Evolutionary conservation across 2,797 vertebrate species (phyloP).

Genomic region (Macroramphosus scolopax): DNA sequence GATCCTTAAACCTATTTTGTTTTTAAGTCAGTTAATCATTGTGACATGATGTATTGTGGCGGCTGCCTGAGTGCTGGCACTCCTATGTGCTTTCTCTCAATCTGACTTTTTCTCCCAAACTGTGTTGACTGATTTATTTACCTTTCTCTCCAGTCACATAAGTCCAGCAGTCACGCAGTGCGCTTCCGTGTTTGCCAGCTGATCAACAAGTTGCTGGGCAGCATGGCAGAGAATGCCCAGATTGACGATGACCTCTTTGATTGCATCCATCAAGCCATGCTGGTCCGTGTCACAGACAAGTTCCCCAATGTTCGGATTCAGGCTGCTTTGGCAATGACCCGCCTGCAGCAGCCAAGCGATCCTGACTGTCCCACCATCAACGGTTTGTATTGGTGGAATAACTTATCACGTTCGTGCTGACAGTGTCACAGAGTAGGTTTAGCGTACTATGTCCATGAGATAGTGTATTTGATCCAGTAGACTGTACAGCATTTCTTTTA

Average conservation of each 20-base stretch:
- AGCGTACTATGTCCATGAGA: too few relatives aligned
- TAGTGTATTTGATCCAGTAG: too few relatives aligned
- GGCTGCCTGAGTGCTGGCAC: too few relatives aligned
- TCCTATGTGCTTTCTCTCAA: background rate
- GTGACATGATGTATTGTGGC: too few relatives aligned
- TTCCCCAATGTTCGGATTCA: conserved; percentile 94
- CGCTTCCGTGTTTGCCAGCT: conserved; percentile 93
- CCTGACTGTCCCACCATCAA: conserved; percentile 87
- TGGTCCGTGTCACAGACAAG: conserved; percentile 90
- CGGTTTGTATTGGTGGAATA: conserved; percentile 63
- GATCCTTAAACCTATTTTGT: too few relatives aligned
- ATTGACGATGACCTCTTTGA: conserved; percentile 94
- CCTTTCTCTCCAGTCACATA: conserved; percentile 79
- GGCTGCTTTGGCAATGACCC: conserved; percentile 89
- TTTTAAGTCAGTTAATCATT: too few relatives aligned
- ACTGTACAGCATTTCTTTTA: too few relatives aligned
- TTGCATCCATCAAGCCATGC: conserved; percentile 90
- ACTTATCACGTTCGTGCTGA: background rate
- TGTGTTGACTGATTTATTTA: conserved; percentile 25
- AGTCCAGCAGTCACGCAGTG: conserved; percentile 87
- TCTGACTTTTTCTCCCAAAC: too few relatives aligned
- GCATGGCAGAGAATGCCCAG: conserved; percentile 92
- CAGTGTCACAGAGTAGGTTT: too few relatives aligned
- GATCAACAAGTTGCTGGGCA: conserved; percentile 91
- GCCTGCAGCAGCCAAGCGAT: conserved; percentile 91